Base-by-base conservation (phyloP, 2,113 vertebrate genomes). In the Sinocyclocheilus maitianheensis region DNA sequence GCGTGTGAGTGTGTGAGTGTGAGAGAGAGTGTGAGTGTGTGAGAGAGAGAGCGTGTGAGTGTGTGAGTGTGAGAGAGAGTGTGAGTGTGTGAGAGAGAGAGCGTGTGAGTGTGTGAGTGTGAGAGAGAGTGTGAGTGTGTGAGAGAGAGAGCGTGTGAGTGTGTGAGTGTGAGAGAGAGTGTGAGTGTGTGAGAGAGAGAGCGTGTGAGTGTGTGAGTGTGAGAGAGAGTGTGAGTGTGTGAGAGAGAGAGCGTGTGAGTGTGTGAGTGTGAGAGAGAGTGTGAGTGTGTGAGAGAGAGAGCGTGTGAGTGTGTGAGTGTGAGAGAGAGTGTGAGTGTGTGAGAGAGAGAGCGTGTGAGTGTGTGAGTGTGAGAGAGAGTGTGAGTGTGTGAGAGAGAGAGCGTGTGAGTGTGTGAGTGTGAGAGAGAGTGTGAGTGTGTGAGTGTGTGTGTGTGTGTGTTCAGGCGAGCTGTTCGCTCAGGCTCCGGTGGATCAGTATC, bases 381-480 rank as follows among this genome's bases (percentile, higher is more conserved):
- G 9, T 71, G 78, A n/a, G n/a, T 48, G 46, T 48, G 46, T 48
- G 46, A 11, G 46, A 1, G 9, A 11, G 46, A 12, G 46, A 2
- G 46, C 3, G 46, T 12, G 46, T 12, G 46, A 3, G 46, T 12
- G 46, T 48, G 10, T 48, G 46, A 12, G 11, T 48, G 46, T 26
- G 26, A 26, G 26, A 26, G 26, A 26, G 26, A 26, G 26, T 12
- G 46, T 62, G 34, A 34, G 10, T 26, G 34, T 55, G 26, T 81
- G 63, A 58, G 34, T 18, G n/a, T 65, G 9, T 71, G 77, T 81
- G 24, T 89, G 7, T 78, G 87, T 2, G 14, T 81, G 81, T 92
- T 10, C 91, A 99, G 97, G 98, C 55, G 98, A 99, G 86, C 95
- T 99, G 65, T 99, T 99, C 86, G 98, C 98, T 11, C 97, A 99